Evolutionary conservation across 2,113 vertebrate species (phyloP).

Genomic region (Tursiops truncatus): DNA sequence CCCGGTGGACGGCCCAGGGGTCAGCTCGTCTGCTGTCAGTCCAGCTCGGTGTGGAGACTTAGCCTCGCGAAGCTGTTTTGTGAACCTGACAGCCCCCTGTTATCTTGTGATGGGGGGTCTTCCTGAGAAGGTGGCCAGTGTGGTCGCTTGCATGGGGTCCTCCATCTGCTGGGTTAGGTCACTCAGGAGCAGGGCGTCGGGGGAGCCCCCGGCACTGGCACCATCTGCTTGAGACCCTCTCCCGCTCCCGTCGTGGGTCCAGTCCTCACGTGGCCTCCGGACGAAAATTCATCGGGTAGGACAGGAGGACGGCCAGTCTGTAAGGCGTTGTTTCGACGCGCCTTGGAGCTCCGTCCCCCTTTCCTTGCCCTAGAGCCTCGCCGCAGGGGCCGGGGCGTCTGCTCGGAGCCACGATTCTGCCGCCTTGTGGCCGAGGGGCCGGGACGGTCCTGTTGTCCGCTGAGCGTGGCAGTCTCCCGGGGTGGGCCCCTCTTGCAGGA

Average conservation of each 20-base stretch:
- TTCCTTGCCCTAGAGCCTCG: neutral
- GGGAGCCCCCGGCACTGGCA: neutral
- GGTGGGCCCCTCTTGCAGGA: neutral
- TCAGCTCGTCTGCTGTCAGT: rapidly evolving
- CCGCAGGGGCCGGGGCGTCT: neutral
- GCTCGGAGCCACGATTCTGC: neutral
- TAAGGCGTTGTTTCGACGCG: neutral
- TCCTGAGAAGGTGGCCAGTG: neutral
- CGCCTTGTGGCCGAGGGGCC: neutral
- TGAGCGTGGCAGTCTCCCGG: no score
- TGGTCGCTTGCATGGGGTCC: neutral
- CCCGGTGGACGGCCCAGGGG: rapidly evolving
- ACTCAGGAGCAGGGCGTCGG: neutral
- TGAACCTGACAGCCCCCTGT: neutral
- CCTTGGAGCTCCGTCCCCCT: neutral
- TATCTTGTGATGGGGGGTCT: neutral
- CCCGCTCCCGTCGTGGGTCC: neutral
- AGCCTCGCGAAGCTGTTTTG: neutral
- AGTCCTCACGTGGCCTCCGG: neutral
- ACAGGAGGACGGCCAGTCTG: neutral
- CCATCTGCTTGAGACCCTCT: neutral
- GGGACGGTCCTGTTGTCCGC: rapidly evolving
- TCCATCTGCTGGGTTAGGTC: neutral
- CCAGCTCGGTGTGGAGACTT: rapidly evolving
- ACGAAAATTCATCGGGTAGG: neutral